A percentile compares a stretch with the other conserved stretches of the same genome.
These are phyloP conservation scores for Tenthredo livida DNA, from an alignment of 2,888 invertebrate genomes.

Conservation along the genomic window DNA sequence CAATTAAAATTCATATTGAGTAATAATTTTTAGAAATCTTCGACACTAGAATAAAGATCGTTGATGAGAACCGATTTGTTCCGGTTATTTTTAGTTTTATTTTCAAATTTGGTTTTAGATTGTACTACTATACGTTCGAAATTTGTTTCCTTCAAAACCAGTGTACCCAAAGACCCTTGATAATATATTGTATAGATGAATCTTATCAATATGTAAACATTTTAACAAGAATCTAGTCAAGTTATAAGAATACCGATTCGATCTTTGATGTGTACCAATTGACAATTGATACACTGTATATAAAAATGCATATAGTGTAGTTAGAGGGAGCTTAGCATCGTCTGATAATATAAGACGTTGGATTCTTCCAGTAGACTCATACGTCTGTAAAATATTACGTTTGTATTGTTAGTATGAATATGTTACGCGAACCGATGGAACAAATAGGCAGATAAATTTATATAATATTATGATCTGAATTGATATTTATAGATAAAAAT, in stretches of 20 bases:
- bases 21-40: not conserved
- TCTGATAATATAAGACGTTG: not conserved
- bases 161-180: not conserved
- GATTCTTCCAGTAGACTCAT: conserved; percentile 23
- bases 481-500: not conserved
- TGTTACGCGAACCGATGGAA: not conserved
- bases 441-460: not conserved
- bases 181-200: not conserved
- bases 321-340: not conserved
- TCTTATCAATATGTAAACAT: not conserved
- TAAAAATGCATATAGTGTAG: conserved; percentile 13
- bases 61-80: not conserved
- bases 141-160: not conserved
- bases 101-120: not conserved
- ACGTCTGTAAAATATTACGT: not conserved
- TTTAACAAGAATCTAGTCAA: conserved; percentile 33
- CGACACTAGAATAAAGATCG: not conserved
- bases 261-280: conserved; percentile 26
- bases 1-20: no score
- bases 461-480: conserved; percentile 12
- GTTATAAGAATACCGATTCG: conserved; percentile 14
- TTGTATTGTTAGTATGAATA: not conserved
- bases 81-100: not conserved
- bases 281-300: not conserved
- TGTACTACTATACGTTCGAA: not conserved